Base-by-base conservation (phyloP, 1,140 invertebrate genomes). In the Coboldia fuscipes region DNA sequence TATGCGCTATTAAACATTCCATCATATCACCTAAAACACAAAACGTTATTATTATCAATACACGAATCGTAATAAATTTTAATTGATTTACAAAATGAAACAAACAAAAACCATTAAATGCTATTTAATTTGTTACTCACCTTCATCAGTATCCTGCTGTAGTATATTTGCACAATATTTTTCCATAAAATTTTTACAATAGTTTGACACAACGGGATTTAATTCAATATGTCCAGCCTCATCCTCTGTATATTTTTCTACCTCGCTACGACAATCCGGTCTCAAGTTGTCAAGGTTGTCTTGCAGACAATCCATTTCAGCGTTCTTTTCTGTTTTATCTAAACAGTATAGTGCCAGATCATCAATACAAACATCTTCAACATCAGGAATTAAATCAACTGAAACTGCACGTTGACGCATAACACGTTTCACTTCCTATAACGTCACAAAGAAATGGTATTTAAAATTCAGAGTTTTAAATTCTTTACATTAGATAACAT, bases 291-390 rank as follows among this genome's bases (percentile, higher is more conserved):
- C 83, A 30, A 92, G 67, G 51, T 92, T 80, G 37, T 78, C 76
- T 59, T 98, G 92, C 12, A 98, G 63, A 56, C 94, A 98, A 29
- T 74, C 51, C 62, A 97, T 81, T 62, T 88, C 84, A 58, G 84
- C 80, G 30, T 78, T 83, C 54, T 76, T 79, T 35, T 70, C 71
- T 17, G 74, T 78, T 53, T 82, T 76, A 33, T 84, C 75, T 32
- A 72, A 76, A 52, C 94, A 98, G 44, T 71, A 66, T 34, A 64
- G 63, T 1, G 79, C 75, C 3, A 98, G 61, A 46, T 96, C 86
- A 39, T 72, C 67, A 1, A 97, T 57, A 50, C 94, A 98, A 24
- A 64, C 65, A 46, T 82, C 75, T 60, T 97, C 89, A 37, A 98
- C 77, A 59, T 93, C 81, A 7, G 93, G 92, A 41, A 90, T 73